A percentile compares a stretch with the other conserved stretches of the same genome.
Evolutionary conservation across 1,140 invertebrate species (phyloP).

Genomic region (Meloidogyne hapla): DNA sequence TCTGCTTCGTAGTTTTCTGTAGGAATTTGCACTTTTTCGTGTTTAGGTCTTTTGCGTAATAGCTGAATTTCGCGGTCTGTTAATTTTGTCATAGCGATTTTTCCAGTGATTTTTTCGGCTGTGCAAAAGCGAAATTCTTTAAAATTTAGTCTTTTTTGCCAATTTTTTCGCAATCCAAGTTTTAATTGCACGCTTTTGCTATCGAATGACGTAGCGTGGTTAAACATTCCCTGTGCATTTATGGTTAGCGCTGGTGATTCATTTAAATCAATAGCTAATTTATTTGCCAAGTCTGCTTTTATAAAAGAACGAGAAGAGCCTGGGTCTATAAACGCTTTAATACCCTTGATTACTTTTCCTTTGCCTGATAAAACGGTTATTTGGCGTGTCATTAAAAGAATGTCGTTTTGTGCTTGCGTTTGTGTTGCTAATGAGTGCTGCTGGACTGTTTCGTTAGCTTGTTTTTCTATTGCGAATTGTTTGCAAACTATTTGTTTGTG

Average conservation of each 20-base stretch:
- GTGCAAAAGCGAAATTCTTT: constrained; percentile 9
- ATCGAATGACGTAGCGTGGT: not conserved
- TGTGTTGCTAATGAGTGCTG: no score
- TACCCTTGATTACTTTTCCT: not conserved
- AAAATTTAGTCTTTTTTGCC: not conserved
- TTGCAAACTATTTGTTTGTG: no score
- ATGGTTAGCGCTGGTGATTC: not conserved
- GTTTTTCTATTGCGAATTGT: no score
- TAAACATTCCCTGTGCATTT: constrained; percentile 1
- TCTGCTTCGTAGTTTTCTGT: not conserved
- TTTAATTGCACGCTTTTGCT: not conserved
- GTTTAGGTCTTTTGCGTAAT: not conserved
- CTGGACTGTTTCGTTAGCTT: no score
- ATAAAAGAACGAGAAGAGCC: not conserved
- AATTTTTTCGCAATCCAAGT: not conserved
- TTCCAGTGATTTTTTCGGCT: not conserved
- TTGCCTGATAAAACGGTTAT: constrained; percentile 46
- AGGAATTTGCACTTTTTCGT: not conserved
- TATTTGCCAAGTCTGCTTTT: not conserved
- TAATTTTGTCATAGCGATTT: not conserved
- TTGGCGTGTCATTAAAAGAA: no score
- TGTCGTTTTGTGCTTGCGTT: no score
- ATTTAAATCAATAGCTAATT: not conserved
- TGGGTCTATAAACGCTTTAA: not conserved
- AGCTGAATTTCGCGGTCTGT: not conserved